Evolutionary conservation across 2,888 invertebrate genomes (phyloP).

Genomic region (Amphipoea oculea): DNA sequence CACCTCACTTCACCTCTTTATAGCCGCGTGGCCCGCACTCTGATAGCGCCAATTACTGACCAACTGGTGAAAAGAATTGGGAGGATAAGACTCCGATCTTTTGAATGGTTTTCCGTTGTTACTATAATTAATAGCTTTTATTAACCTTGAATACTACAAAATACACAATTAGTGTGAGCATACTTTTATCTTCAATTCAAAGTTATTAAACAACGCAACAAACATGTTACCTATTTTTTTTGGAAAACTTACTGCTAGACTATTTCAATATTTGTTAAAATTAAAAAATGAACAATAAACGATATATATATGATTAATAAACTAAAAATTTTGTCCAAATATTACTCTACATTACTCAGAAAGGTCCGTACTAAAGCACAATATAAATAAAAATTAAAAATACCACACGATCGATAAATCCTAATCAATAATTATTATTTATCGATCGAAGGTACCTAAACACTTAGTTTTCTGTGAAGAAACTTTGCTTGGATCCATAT

Average conservation of each 20-base stretch:
- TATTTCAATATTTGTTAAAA: neutral
- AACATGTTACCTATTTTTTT: neutral
- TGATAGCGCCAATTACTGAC: slow-evolving; percentile 87
- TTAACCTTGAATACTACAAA: neutral
- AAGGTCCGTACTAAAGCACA: neutral
- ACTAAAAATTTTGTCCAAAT: too few relatives aligned
- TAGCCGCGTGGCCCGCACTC: slow-evolving; percentile 79
- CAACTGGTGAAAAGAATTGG: slow-evolving; percentile 60
- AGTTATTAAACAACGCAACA: neutral
- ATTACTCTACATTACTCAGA: neutral
- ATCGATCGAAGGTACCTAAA: neutral
- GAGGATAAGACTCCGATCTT: slow-evolving; percentile 66
- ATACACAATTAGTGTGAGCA: neutral
- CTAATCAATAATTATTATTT: neutral
- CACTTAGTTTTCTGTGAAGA: neutral
- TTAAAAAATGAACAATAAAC: neutral
- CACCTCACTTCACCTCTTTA: slow-evolving; percentile 88
- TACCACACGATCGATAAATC: neutral
- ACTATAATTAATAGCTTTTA: neutral
- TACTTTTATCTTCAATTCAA: neutral
- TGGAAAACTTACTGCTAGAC: neutral
- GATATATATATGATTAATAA: too few relatives aligned
- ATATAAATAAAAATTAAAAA: neutral
- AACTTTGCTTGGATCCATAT: slow-evolving; percentile 67
- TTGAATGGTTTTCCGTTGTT: neutral